A percentile compares a stretch with the other conserved stretches of the same genome.
Conservation (phyloP, 2,797 vertebrate species). For the Chelon labrosus region DNA sequence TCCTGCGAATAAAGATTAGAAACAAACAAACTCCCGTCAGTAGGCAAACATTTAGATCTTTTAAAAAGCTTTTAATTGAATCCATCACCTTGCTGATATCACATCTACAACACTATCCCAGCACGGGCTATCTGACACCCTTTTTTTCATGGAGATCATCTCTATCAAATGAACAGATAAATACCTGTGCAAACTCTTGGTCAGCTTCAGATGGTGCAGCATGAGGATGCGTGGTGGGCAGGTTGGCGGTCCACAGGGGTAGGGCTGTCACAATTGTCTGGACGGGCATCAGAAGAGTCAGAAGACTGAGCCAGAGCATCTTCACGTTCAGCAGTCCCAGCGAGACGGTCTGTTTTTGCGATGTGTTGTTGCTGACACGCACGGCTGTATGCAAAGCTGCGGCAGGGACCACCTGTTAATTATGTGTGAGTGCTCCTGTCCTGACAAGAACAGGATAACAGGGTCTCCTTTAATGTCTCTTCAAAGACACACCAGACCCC, state of each 20-base stretch:
- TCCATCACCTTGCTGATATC: not conserved
- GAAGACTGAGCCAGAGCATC: slow-evolving; percentile 65
- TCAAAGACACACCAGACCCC: slow-evolving; percentile 18
- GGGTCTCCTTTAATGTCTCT: slow-evolving; percentile 23
- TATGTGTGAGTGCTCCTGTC: slow-evolving; percentile 61
- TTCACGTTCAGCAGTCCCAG: slow-evolving; percentile 32
- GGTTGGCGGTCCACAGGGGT: slow-evolving; percentile 32
- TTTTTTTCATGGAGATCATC: not conserved
- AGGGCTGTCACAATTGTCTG: slow-evolving; percentile 20
- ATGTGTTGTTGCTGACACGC: slow-evolving; percentile 14
- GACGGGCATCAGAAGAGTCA: slow-evolving; percentile 39
- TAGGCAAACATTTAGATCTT: not conserved
- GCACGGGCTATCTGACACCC: too few relatives aligned
- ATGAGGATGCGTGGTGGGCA: not conserved
- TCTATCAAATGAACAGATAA: not conserved
- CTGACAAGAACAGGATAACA: slow-evolving; percentile 60
- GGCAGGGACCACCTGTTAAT: slow-evolving; percentile 68
- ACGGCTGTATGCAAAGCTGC: slow-evolving; percentile 35
- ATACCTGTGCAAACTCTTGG: slow-evolving; percentile 76
- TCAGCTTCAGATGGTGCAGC: slow-evolving; percentile 52
- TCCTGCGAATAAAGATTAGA: not conserved
- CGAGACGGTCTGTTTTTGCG: slow-evolving; percentile 5
- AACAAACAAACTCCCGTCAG: not conserved
- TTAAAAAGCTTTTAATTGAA: slow-evolving; percentile 7
- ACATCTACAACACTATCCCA: not conserved